Conservation (phyloP, 1,140 invertebrate species). For the Trichogramma pretiosum region DNA sequence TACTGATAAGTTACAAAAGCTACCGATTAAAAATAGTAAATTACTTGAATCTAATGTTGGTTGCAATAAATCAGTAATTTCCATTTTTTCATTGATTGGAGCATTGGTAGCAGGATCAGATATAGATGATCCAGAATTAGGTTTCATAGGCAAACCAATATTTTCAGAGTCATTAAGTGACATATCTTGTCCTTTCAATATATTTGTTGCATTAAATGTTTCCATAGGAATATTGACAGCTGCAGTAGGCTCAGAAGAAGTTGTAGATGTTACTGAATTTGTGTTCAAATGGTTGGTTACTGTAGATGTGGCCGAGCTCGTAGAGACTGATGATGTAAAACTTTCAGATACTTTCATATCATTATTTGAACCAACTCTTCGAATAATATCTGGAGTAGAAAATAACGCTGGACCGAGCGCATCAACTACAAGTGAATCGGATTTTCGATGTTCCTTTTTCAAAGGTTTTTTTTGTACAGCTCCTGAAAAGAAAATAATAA, state of each 20-base stretch:
- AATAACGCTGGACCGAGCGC: slow-evolving; percentile 58
- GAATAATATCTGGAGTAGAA: slow-evolving; percentile 69
- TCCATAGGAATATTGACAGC: slow-evolving; percentile 17
- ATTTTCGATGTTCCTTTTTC: slow-evolving; percentile 61
- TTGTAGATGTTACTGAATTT: neutral
- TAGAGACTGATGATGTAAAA: slow-evolving; percentile 19
- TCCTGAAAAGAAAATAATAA: slow-evolving; percentile 23
- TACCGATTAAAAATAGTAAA: slow-evolving; percentile 19
- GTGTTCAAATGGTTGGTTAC: neutral
- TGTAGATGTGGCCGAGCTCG: slow-evolving; percentile 4
- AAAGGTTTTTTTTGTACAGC: slow-evolving; percentile 43
- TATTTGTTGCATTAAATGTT: slow-evolving; percentile 19
- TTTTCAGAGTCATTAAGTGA: neutral
- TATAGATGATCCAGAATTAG: slow-evolving; percentile 32
- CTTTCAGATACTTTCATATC: slow-evolving; percentile 43
- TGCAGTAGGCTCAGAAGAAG: neutral
- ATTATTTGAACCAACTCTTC: slow-evolving; percentile 46
- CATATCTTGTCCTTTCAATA: slow-evolving; percentile 25
- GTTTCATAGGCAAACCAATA: neutral
- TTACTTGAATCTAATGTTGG: slow-evolving; percentile 36
- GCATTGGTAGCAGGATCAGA: slow-evolving; percentile 22
- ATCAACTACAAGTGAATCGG: slow-evolving; percentile 52
- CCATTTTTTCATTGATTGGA: slow-evolving; percentile 25
- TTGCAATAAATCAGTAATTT: slow-evolving; percentile 31
- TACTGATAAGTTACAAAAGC: neutral